Evolutionary conservation across 2,797 vertebrate species (phyloP).

Genomic region (Anguilla obscura): DNA sequence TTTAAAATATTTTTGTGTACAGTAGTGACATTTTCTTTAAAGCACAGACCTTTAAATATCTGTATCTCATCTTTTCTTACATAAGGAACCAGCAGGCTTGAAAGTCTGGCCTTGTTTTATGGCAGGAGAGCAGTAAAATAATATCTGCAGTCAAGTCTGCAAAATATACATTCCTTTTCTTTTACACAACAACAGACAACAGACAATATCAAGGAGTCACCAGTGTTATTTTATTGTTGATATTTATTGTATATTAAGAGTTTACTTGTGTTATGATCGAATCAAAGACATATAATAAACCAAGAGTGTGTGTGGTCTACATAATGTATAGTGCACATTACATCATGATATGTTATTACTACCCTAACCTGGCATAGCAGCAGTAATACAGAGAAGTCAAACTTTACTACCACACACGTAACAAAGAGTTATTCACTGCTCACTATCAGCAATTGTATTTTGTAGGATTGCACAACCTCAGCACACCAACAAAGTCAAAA

Average conservation of each 20-base stretch:
- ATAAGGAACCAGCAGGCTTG: not conserved
- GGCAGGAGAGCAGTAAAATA: not conserved
- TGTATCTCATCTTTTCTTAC: not conserved
- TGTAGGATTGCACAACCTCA: conserved; percentile 4
- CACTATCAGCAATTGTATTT: not conserved
- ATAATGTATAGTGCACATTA: not conserved
- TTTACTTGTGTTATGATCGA: not conserved
- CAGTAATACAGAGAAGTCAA: not conserved
- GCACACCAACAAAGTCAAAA: not conserved
- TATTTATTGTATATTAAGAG: not conserved
- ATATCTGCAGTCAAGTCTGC: not conserved
- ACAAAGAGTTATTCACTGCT: not conserved
- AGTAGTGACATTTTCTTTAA: not conserved
- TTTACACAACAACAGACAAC: not conserved
- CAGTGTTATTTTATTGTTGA: conserved; percentile 14
- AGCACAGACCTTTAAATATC: not conserved
- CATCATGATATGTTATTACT: not conserved
- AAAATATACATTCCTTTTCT: not conserved
- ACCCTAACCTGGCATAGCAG: not conserved
- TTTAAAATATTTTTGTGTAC: not conserved
- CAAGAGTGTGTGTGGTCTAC: not conserved
- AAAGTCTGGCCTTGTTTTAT: not conserved
- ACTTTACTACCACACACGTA: not conserved
- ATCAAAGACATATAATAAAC: not conserved
- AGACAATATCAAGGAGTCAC: conserved; percentile 13